These are phyloP conservation scores for Rhadinocentrus ornatus DNA, from an alignment of 2,797 vertebrate genomes.

Conservation along the genomic window DNA sequence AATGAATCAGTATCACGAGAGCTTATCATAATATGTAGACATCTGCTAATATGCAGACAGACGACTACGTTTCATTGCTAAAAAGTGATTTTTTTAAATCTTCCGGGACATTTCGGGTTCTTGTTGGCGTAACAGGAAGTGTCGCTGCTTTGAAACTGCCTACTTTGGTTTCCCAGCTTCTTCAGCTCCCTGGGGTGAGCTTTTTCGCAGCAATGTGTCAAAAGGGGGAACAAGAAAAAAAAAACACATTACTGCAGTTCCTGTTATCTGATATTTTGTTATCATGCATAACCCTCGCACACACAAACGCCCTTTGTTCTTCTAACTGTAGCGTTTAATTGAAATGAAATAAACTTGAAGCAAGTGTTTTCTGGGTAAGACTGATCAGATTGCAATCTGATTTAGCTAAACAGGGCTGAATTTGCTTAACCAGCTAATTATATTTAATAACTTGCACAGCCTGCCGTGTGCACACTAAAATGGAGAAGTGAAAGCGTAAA, in stretches of 20 bases:
- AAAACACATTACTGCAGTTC: not conserved
- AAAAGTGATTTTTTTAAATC: slow-evolving; percentile 47
- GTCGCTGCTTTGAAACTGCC: slow-evolving; percentile 94
- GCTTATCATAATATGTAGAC: not conserved
- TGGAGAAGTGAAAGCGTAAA: slow-evolving; percentile 3
- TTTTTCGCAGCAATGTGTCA: not conserved
- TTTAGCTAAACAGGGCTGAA: not conserved
- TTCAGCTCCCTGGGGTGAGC: slow-evolving; percentile 89
- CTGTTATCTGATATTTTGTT: not conserved
- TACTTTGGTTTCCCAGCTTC: slow-evolving; percentile 83
- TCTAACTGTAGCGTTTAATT: not conserved
- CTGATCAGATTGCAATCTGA: not conserved
- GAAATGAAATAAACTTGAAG: not conserved
- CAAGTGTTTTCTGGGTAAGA: not conserved
- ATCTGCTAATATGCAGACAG: slow-evolving; percentile 63
- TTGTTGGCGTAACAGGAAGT: slow-evolving; percentile 93
- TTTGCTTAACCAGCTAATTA: not conserved
- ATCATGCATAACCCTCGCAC: not conserved
- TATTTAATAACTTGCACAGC: not conserved
- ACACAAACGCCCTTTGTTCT: not conserved
- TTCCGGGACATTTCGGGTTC: slow-evolving; percentile 68
- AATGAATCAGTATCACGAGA: accelerated
- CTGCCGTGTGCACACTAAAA: not conserved
- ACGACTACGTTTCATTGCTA: not conserved
- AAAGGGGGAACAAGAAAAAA: not conserved